phyloP scores from a whole-genome alignment of 1,140 invertebrate genomes.

The Rhopalosiphum maidis region DNA sequence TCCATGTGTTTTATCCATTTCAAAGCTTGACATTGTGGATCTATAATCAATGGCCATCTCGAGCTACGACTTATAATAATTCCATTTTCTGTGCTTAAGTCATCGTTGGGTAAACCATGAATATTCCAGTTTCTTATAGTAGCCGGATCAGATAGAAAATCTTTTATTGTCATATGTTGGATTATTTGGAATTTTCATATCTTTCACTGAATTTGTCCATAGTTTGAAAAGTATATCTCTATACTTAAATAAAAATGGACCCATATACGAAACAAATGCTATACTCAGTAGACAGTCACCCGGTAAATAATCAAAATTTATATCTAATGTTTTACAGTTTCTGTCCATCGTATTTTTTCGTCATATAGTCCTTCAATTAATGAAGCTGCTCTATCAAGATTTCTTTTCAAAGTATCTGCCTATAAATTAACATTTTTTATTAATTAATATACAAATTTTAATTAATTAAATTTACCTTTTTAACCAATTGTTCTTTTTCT shows the following conservation, averaged over 20 bases:
- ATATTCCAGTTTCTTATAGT: constrained; percentile 86
- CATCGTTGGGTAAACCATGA: constrained; percentile 83
- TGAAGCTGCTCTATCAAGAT: constrained; percentile 75
- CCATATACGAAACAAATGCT: constrained; percentile 84
- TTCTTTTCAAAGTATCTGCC: constrained; percentile 71
- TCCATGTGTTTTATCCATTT: constrained; percentile 91
- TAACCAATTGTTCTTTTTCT: constrained; percentile 80
- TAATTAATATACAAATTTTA: not conserved
- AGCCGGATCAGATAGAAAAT: constrained; percentile 77
- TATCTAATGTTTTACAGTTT: constrained; percentile 73
- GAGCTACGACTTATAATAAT: constrained; percentile 80
- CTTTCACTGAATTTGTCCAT: constrained; percentile 70
- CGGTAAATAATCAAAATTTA: constrained; percentile 70
- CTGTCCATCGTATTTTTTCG: constrained; percentile 79
- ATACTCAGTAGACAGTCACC: constrained; percentile 81
- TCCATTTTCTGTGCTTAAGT: constrained; percentile 89
- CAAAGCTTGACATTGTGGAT: constrained; percentile 83
- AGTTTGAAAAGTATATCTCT: constrained; percentile 72
- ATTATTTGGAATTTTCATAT: constrained; percentile 72
- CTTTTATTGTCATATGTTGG: constrained; percentile 73
- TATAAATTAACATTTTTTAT: constrained; percentile 60
- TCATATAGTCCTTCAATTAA: constrained; percentile 76
- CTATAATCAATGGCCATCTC: constrained; percentile 87
- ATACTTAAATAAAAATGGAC: constrained; percentile 84
- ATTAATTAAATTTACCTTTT: constrained; percentile 66